Base-by-base conservation (phyloP, 2,113 vertebrate species). In the Corydoras sp. region DNA sequence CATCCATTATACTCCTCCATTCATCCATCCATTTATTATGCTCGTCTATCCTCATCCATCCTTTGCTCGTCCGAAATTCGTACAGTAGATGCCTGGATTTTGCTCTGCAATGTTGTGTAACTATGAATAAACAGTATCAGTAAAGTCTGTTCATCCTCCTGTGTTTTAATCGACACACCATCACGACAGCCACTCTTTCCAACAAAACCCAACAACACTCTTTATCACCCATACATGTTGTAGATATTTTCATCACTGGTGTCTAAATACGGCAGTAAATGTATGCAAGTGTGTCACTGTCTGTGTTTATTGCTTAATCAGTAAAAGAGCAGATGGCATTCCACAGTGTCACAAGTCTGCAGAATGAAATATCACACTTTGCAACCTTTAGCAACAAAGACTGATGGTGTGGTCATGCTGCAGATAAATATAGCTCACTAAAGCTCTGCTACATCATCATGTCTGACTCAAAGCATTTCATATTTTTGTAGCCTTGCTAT, bases 281-380 rank as follows among this genome's bases (percentile, higher is more conserved):
- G 35, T 50, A 51, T 71, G 53, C 32, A 2, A n/a, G 54, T 65
- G 69, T 50, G 9, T 32, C 2, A 3, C 2, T 65, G 30, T 11
- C 60, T 12, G 29, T 73, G 48, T 65, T 61, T 67, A 62, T 54
- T 73, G 71, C 71, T 73, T 73, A 73, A 73, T 73, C 71, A 67
- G 71, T 54, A 30, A 58, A 65, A 73, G 58, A 73, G 55, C 71
- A 73, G 71, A 73, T 73, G 71, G 71, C 14, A 13, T 65, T 66
- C 56, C 59, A 60, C 48, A 53, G 56, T 66, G 71, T 66, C 64
- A 50, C 58, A 9, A 14, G 48, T 60, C 13, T 66, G 48, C 71
- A 53, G 24, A 54, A 55, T 63, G 69, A 43, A 71, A 55, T 18
- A 24, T 43, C 29, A 35, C n/a, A 9, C n/a, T 73, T 48, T 67